phyloP scores from a whole-genome alignment of 2,888 invertebrate genomes.

The Oithona nana region DNA sequence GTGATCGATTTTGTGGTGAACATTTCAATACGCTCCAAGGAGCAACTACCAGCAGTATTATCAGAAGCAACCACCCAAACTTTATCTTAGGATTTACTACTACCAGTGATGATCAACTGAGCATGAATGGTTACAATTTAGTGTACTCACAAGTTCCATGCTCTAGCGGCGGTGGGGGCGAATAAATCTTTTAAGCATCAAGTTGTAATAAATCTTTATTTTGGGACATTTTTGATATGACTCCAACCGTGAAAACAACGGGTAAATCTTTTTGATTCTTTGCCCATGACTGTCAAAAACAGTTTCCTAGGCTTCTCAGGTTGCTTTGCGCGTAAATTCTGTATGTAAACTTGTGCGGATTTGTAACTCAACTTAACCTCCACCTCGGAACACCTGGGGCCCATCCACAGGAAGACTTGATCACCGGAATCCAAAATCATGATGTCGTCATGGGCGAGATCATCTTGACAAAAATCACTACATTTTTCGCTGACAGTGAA shows the following conservation, averaged over 20 bases:
- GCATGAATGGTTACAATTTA: no score
- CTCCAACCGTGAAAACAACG: conserved; percentile 99
- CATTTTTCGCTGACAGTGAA: conserved; percentile 98
- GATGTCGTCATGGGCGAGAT: conserved; percentile 95
- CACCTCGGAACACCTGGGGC: conserved; percentile 88
- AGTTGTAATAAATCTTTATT: no score
- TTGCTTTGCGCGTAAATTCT: conserved; percentile 87
- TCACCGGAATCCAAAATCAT: conserved; percentile 98
- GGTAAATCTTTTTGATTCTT: conserved; percentile 81
- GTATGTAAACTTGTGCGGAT: conserved; percentile 97
- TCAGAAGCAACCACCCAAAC: no score
- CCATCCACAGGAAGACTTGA: conserved; percentile 93
- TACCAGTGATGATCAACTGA: no score
- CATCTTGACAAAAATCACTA: conserved; percentile 95
- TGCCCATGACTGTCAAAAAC: conserved; percentile 82
- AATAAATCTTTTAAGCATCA: neutral
- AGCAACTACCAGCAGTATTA: no score
- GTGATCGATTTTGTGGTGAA: no score
- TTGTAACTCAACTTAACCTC: conserved; percentile 97
- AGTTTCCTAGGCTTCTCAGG: conserved; percentile 74
- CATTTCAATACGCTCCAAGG: no score
- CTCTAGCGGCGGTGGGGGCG: neutral
- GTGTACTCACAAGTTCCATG: no score
- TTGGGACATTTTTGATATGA: conserved; percentile 44
- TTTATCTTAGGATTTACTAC: no score